phyloP scores from a whole-genome alignment of 2,113 vertebrate genomes.

The Ploceus nigricollis region DNA sequence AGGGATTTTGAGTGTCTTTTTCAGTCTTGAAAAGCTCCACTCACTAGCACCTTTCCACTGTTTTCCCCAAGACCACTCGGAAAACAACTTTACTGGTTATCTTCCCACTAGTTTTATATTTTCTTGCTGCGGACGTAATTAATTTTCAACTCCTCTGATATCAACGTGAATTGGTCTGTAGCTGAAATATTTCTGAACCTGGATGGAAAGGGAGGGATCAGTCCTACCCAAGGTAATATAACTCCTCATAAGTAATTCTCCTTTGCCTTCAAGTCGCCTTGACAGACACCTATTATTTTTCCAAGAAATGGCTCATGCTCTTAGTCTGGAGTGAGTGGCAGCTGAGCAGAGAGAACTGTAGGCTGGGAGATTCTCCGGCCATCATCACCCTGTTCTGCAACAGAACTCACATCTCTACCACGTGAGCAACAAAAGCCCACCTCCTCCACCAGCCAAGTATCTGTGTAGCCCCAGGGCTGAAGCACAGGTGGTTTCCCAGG shows the following conservation, averaged over 20 bases:
- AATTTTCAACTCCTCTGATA: neutral
- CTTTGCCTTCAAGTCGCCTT: neutral
- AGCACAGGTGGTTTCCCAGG: neutral
- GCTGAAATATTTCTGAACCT: neutral
- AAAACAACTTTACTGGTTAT: slow-evolving; percentile 1
- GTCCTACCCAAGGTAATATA: neutral
- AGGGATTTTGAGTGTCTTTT: neutral
- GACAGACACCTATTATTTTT: neutral
- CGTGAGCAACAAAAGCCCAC: neutral
- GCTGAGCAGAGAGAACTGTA: neutral
- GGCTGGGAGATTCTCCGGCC: neutral
- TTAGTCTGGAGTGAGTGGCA: fast-evolving
- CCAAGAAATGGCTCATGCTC: neutral
- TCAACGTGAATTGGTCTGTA: neutral
- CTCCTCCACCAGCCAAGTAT: fast-evolving
- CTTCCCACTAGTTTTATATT: neutral
- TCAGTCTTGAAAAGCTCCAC: neutral
- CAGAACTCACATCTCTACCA: neutral
- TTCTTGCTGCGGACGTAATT: neutral
- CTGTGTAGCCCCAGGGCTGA: neutral
- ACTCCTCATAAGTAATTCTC: neutral
- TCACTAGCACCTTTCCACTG: neutral
- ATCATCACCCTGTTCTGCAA: neutral
- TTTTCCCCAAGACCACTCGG: neutral
- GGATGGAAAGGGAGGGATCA: neutral